Conservation (phyloP, 37 sponge, comb jelly and placozoan species). For the Axinella damicornis region DNA sequence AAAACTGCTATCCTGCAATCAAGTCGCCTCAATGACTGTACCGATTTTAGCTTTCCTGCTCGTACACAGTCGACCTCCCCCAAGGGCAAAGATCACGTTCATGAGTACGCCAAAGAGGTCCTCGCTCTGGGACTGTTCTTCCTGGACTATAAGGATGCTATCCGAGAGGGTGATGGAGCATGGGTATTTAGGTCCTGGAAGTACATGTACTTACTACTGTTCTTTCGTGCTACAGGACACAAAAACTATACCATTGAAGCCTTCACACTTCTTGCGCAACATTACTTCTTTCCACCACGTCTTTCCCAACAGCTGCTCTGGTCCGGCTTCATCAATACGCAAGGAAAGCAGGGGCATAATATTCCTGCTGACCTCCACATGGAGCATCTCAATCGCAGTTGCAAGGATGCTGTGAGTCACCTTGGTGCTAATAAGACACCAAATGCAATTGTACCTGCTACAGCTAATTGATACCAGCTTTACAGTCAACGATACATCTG, state of each 20-base stretch:
- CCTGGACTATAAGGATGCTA: slow-evolving; percentile 10
- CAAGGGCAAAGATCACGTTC: neutral
- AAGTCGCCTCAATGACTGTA: too few relatives aligned
- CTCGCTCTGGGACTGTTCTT: neutral
- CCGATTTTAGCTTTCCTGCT: neutral
- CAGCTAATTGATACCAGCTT: neutral
- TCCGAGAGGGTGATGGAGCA: slow-evolving; percentile 32
- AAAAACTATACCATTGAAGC: slow-evolving; percentile 36
- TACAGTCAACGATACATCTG: too few relatives aligned
- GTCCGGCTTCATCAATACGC: slow-evolving; percentile 31
- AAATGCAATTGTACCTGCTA: neutral
- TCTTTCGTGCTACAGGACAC: slow-evolving; percentile 9
- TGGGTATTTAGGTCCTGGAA: slow-evolving; percentile 26
- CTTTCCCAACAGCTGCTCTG: slow-evolving; percentile 37
- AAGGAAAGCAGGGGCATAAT: slow-evolving; percentile 17
- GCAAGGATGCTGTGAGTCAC: slow-evolving; percentile 12
- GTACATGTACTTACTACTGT: slow-evolving; percentile 23
- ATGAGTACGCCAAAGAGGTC: slow-evolving; percentile 11
- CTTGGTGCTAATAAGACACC: slow-evolving; percentile 41
- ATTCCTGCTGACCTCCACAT: slow-evolving; percentile 36
- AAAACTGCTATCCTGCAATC: too few relatives aligned
- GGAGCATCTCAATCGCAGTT: slow-evolving; percentile 42
- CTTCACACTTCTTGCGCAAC: slow-evolving; percentile 3
- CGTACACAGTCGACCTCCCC: neutral
- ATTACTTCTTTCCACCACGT: slow-evolving; percentile 22